These are phyloP conservation scores for Nematopogon swammerdamellus DNA, from an alignment of 2,888 invertebrate genomes.

Conservation along the genomic window DNA sequence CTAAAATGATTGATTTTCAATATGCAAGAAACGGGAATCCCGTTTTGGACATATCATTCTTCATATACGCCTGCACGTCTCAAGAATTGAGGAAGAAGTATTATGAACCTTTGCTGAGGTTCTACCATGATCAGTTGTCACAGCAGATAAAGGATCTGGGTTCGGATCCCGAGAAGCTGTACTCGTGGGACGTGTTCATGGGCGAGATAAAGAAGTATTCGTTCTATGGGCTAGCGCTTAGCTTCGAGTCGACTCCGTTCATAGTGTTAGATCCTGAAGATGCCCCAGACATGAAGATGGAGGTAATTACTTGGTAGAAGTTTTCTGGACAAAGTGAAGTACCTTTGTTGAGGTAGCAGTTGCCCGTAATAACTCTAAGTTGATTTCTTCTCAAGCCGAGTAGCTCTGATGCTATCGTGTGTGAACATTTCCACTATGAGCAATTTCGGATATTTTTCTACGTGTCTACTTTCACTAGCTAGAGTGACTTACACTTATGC, in stretches of 20 bases:
- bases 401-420: no score
- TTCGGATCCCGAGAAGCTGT: conserved; percentile 54
- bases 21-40: conserved; percentile 57
- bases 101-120: conserved; percentile 57
- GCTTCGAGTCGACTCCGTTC: conserved; percentile 58
- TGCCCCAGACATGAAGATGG: conserved; percentile 55
- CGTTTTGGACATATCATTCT: conserved; percentile 57
- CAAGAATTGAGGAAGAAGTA: conserved; percentile 51
- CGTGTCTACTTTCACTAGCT: no score
- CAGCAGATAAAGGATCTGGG: conserved; percentile 56
- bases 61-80: conserved; percentile 61
- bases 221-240: conserved; percentile 55
- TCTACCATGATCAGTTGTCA: conserved; percentile 58
- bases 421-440: no score
- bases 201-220: conserved; percentile 55
- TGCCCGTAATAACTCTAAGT: no score
- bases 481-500: no score
- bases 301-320: conserved; percentile 33
- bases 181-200: conserved; percentile 46
- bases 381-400: no score
- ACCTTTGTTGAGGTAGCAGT: no score
- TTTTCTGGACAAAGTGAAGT: no score
- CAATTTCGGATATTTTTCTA: no score
- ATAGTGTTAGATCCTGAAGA: conserved; percentile 55
- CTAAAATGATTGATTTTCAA: conserved; percentile 69